Evolutionary conservation across 2,113 vertebrate genomes (phyloP).

Genomic region (Cyanoramphus novaezelandiae): DNA sequence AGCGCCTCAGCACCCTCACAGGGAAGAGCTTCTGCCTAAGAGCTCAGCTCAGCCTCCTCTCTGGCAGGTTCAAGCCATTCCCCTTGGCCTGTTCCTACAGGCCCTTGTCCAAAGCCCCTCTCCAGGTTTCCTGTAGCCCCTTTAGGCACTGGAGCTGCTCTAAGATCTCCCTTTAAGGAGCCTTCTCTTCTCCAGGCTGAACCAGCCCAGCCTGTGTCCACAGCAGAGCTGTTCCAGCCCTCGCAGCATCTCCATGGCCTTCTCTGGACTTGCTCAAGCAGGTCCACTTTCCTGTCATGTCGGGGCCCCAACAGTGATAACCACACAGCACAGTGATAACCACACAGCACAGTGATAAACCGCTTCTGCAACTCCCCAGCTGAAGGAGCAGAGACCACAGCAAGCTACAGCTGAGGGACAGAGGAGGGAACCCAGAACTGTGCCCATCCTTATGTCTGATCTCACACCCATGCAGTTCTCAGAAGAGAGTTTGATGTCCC

Average conservation of each 20-base stretch:
- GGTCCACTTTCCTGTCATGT: background rate
- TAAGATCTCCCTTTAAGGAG: background rate
- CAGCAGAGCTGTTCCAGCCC: background rate
- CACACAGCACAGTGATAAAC: background rate
- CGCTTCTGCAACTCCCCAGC: background rate
- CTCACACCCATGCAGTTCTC: conserved; percentile 15
- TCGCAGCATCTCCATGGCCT: background rate
- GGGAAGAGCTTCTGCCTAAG: too few species aligned
- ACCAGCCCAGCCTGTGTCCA: background rate
- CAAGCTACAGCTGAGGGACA: background rate
- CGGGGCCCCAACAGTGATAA: background rate
- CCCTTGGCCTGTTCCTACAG: too few species aligned
- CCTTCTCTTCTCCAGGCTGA: background rate
- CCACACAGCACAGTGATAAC: background rate
- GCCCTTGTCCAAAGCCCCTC: too few species aligned
- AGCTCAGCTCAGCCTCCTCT: too few species aligned
- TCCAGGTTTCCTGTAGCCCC: too few species aligned
- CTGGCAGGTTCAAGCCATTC: too few species aligned
- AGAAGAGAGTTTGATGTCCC: conserved; percentile 20
- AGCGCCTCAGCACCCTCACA: too few species aligned
- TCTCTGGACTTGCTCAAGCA: background rate
- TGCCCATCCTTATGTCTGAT: background rate
- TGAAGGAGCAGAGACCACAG: background rate
- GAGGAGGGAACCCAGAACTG: background rate
- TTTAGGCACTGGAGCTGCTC: too few species aligned